Base-by-base conservation (phyloP, 2,888 invertebrate species). In the Pollenia angustigena region DNA sequence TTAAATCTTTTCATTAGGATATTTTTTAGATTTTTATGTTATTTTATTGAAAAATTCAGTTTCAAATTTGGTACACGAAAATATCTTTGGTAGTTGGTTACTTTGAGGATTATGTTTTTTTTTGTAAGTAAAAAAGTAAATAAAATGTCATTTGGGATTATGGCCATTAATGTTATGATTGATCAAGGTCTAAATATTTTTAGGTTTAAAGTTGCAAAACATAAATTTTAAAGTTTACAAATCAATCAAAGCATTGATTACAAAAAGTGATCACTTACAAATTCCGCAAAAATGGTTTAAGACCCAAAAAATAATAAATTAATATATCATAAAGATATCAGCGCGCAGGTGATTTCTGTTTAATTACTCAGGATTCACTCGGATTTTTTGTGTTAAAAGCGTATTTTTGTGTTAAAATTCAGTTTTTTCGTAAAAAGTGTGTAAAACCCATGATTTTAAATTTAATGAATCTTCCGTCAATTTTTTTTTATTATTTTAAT, bases 71-170 rank as follows among this genome's bases (percentile, higher is more conserved):
- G n/a, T 52, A 23, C 58, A 56, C 32, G 11, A 56, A 64, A 54
- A 6, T 56, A 72, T 64, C 48, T 64, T 48, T 72, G 54, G 50
- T 40, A 56, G 48, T 32, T 78, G 76, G 76, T 78, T 78, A 71
- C 83, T 78, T 83, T 78, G 64, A 66, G 72, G 83, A 72, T 83
- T 72, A 78, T 68, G 56, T 14, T 3, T 18, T 46, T 40, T 52
- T 52, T 60, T n/a, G 52, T 1, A 18, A 54, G 16, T 12, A 4
- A 54, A 32, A 74, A 44, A 1, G 16, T 46, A n/a, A 46, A 46
- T 56, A 44, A 66, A 46, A 56, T 46, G 66, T 9, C 66, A 80
- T 23, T 71, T 66, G 32, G 16, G 78, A 66, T 78, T 68, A 46
- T 16, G 23, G 42, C 6, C 18, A 23, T 40, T 52, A 62, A 23